phyloP scores from a whole-genome alignment of 2,113 vertebrate genomes.

The Prunella fulvescens region DNA sequence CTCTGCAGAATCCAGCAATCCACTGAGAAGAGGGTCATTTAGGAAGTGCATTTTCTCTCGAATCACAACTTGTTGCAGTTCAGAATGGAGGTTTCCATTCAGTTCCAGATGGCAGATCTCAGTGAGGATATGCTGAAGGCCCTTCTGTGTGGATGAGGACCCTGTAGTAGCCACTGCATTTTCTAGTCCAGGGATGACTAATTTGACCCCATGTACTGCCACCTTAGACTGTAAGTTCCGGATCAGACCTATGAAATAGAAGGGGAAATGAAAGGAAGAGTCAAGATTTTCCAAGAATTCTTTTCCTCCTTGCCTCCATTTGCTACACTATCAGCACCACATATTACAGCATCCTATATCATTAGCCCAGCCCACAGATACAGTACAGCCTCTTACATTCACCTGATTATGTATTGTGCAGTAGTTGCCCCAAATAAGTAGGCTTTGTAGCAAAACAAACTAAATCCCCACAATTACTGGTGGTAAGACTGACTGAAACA shows the following conservation, averaged over 20 bases:
- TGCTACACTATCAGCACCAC: background rate
- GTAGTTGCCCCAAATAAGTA: background rate
- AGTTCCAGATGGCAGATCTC: slow-evolving; percentile 83
- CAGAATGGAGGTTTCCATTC: slow-evolving; percentile 86
- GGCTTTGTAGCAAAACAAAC: background rate
- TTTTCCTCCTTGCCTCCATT: background rate
- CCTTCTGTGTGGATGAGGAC: slow-evolving; percentile 23
- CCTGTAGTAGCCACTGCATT: background rate
- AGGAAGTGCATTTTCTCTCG: slow-evolving; percentile 78
- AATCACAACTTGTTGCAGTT: slow-evolving; percentile 80
- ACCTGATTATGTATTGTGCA: background rate
- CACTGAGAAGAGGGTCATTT: slow-evolving; percentile 82
- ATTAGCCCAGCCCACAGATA: background rate
- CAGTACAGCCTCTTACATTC: background rate
- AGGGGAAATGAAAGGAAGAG: background rate
- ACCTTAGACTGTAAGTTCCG: slow-evolving; percentile 78
- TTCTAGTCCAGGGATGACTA: slow-evolving; percentile 79
- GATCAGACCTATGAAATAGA: slow-evolving; percentile 68
- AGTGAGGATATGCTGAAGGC: slow-evolving; percentile 80
- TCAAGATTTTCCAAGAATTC: background rate
- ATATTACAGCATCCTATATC: background rate
- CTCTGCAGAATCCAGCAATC: slow-evolving; percentile 73
- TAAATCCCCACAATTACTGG: background rate
- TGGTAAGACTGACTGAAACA: background rate
- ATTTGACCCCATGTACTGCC: slow-evolving; percentile 80